A percentile compares a stretch with the other conserved stretches of the same genome.
Conservation (phyloP, 2,797 vertebrate genomes). For the Enteromius radiatus region DNA sequence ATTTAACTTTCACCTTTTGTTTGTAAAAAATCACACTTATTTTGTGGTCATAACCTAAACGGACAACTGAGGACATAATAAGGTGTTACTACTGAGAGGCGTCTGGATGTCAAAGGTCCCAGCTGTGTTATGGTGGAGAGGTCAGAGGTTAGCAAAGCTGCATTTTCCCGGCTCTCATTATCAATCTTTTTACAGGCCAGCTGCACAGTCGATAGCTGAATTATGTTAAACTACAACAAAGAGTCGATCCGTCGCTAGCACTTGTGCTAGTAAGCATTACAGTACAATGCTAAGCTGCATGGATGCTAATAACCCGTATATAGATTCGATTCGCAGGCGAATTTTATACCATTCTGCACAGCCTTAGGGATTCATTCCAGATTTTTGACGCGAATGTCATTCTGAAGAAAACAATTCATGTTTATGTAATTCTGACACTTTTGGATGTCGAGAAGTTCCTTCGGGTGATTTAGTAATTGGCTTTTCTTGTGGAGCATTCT, state of each 20-base stretch:
- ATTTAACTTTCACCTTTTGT: neutral
- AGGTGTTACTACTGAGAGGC: neutral
- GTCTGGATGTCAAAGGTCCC: conserved; percentile 61
- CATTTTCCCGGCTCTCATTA: conserved; percentile 63
- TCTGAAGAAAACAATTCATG: neutral
- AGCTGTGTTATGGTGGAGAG: conserved; percentile 41
- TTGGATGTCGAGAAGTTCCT: conserved; percentile 8
- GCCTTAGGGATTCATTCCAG: conserved; percentile 21
- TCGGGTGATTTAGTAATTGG: conserved; percentile 48
- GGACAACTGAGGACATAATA: conserved; percentile 11
- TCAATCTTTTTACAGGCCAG: conserved; percentile 56
- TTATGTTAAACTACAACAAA: conserved; percentile 54
- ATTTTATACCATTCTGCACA: neutral
- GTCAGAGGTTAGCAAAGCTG: conserved; percentile 60
- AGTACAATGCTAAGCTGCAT: conserved; percentile 32
- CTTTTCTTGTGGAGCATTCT: conserved; percentile 39
- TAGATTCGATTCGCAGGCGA: conserved; percentile 30
- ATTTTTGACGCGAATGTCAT: conserved; percentile 8
- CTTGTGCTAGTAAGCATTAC: conserved; percentile 31
- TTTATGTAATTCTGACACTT: conserved; percentile 37
- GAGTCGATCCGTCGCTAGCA: conserved; percentile 32
- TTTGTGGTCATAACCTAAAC: neutral
- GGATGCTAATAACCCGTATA: conserved; percentile 16
- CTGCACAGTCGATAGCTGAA: conserved; percentile 41
- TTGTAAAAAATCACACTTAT: neutral